Conservation (phyloP, 2,797 vertebrate genomes). For the Amniataba percoides region DNA sequence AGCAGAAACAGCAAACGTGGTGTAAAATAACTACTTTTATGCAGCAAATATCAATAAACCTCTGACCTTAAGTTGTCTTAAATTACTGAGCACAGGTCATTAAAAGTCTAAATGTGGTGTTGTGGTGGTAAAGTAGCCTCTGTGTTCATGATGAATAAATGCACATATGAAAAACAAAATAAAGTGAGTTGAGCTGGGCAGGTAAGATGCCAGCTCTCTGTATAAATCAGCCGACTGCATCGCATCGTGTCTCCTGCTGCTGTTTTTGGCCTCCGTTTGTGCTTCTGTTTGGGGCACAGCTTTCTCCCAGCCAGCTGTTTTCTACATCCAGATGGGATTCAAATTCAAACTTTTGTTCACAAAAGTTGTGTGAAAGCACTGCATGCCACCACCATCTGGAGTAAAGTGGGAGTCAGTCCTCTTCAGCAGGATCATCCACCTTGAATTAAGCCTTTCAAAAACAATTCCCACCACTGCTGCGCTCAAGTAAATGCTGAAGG, state of each 20-base stretch:
- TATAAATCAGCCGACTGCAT: slow-evolving; percentile 6
- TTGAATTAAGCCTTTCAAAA: slow-evolving; percentile 43
- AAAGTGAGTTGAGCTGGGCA: slow-evolving; percentile 6
- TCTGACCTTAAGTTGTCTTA: not conserved
- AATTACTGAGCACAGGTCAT: not conserved
- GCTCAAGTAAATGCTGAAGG: slow-evolving; percentile 30
- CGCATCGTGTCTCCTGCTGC: slow-evolving; percentile 39
- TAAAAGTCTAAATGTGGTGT: not conserved
- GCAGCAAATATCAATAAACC: not conserved
- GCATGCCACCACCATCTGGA: slow-evolving; percentile 24
- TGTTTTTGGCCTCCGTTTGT: slow-evolving; percentile 11
- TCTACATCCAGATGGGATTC: slow-evolving; percentile 24
- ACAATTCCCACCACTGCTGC: slow-evolving; percentile 24
- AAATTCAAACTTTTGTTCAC: slow-evolving; percentile 18
- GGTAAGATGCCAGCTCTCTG: slow-evolving; percentile 19
- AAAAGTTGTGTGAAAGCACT: slow-evolving; percentile 30
- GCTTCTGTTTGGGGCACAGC: slow-evolving; percentile 33
- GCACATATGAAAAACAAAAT: not conserved
- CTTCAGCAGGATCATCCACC: slow-evolving; percentile 42
- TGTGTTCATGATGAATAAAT: not conserved
- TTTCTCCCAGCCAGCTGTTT: slow-evolving; percentile 41
- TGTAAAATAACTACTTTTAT: not conserved
- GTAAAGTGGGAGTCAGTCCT: slow-evolving; percentile 31
- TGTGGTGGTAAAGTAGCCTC: not conserved
- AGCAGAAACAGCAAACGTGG: not conserved